Base-by-base conservation (phyloP, 2,797 vertebrate species). In the Otus scops region DNA sequence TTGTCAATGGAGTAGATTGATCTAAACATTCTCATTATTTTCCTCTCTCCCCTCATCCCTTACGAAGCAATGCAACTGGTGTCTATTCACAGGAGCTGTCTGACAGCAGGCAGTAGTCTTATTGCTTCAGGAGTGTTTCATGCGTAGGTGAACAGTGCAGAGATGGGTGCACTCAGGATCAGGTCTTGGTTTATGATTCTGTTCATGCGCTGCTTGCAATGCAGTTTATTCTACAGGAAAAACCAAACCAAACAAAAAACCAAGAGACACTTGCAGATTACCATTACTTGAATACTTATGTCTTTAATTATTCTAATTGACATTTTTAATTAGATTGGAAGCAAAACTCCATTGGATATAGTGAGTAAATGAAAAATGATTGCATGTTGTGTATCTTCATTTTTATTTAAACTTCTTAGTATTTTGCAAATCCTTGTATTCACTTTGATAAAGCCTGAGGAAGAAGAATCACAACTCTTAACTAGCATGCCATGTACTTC, bases 271-370 rank as follows among this genome's bases (percentile, higher is more conserved):
- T 41, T 93, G 39, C 70, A 74, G 32, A 85, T 16, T 89, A 22
- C 56, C 47, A 15, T 79, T 51, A 65, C 28, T 80, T 61, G 73
- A 78, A 39, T 80, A 30, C 41, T 95, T 88, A 73, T 77, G 56
- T 75, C 68, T 95, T 71, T 82, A 77, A n/a, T 89, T 95, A 63
- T 93, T 83, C 74, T 94, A 61, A 92, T 77, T 93, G 83, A 89
- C 85, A 36, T 95, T 97, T 98, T 97, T 94, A 88, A 96, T 94
- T 93, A 97, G 90, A 96, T 97, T 88, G 86, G 96, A 96, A 97
- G 90, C 94, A 97, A 97, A 98, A 95, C 89, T 91, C 95, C 93
- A 82, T 86, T 94, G 94, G 88, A 96, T 88, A 93, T 90, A 95
- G 92, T 95, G 71, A 97, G 92, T 97, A 95, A 96, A 88, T 68